A percentile compares a stretch with the other conserved stretches of the same genome.
Conservation (phyloP, 1,140 invertebrate genomes). For the Pseudomyrmex gracilis region DNA sequence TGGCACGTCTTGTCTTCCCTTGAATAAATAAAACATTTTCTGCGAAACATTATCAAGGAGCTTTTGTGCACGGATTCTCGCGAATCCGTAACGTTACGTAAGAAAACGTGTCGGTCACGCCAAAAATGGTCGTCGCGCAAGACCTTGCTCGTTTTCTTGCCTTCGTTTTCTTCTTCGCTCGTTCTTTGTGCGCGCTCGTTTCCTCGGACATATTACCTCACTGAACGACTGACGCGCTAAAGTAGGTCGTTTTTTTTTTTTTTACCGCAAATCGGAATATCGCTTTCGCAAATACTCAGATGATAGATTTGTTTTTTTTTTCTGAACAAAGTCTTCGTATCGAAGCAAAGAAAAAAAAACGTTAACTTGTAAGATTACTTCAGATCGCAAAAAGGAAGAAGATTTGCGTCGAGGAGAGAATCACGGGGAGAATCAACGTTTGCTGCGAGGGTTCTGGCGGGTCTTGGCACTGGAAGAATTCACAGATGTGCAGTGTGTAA, state of each 20-base stretch:
- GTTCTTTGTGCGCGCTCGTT: not conserved
- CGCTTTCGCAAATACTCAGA: constrained; percentile 17
- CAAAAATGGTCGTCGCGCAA: constrained; percentile 20
- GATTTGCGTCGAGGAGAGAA: not conserved
- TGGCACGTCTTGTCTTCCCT: not conserved
- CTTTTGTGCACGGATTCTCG: constrained; percentile 38
- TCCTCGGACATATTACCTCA: constrained; percentile 3
- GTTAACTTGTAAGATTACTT: constrained; percentile 5
- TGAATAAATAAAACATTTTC: not conserved
- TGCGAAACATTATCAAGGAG: not conserved
- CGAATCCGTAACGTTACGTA: constrained; percentile 49
- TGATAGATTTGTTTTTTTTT: not conserved
- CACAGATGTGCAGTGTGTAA: constrained; percentile 85
- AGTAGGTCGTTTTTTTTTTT: constrained; percentile 22
- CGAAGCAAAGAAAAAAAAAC: not conserved
- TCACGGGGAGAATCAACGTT: constrained; percentile 29
- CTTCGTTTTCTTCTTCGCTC: not conserved
- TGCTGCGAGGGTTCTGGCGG: constrained; percentile 80
- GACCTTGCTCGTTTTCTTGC: constrained; percentile 22
- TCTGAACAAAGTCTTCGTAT: not conserved
- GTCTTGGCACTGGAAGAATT: constrained; percentile 87
- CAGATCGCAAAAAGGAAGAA: too few species aligned
- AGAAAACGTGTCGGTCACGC: constrained; percentile 33
- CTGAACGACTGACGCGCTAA: not conserved
- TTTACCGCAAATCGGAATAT: not conserved